These are phyloP conservation scores for Drosophila orosa DNA, from an alignment of 1,140 invertebrate species.

Conservation along the genomic window DNA sequence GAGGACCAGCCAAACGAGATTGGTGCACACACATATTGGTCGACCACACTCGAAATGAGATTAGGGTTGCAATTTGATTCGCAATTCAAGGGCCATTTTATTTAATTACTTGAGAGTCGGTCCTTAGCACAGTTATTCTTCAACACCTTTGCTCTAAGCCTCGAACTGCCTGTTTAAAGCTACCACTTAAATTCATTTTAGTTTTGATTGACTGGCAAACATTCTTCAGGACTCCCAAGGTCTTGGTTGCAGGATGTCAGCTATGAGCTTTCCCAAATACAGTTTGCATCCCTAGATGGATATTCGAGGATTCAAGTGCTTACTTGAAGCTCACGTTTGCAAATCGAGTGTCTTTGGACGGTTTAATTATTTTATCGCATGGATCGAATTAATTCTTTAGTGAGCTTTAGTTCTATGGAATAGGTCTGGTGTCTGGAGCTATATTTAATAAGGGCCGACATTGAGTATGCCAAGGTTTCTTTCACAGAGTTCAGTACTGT, in stretches of 20 bases:
- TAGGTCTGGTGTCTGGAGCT: background rate
- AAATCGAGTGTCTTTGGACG: conserved; percentile 4
- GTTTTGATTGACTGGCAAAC: background rate
- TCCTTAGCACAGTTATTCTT: background rate
- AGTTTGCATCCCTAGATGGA: background rate
- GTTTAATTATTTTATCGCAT: background rate
- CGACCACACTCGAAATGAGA: conserved; percentile 33
- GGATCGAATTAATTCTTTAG: background rate
- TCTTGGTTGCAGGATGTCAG: background rate
- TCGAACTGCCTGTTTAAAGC: background rate
- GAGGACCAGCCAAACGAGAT: conserved; percentile 17
- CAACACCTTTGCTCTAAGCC: background rate
- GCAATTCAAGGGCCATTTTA: conserved; percentile 9
- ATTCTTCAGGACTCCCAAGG: background rate
- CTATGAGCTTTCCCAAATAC: background rate
- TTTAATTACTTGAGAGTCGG: conserved; percentile 11
- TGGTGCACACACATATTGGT: conserved; percentile 18
- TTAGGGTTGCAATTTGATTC: conserved; percentile 27
- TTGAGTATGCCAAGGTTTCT: background rate
- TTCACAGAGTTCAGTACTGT: background rate
- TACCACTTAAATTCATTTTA: background rate
- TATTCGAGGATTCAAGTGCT: background rate
- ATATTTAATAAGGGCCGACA: background rate
- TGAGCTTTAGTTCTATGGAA: background rate
- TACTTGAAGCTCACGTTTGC: no score